Conservation (phyloP, 2,113 vertebrate genomes). For the Piprites chloris region DNA sequence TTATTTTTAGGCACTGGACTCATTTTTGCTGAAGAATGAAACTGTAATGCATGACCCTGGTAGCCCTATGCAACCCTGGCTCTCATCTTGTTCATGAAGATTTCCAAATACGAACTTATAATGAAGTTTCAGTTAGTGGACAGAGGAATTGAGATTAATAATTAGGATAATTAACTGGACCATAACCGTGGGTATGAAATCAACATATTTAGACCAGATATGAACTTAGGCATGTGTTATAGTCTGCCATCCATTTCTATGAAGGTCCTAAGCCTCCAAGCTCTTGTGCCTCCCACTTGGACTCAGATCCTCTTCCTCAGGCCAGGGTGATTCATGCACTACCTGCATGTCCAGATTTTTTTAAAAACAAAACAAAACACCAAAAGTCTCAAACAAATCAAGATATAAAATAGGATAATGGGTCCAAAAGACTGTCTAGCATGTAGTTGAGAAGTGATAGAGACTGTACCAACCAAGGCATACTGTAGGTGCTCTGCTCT, state of each 20-base stretch:
- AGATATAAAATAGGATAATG: neutral
- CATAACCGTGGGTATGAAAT: neutral
- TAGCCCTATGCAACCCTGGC: neutral
- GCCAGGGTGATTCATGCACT: neutral
- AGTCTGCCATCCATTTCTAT: neutral
- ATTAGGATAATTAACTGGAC: neutral
- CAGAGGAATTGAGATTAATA: neutral
- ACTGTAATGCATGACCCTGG: fast-evolving
- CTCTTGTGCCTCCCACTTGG: neutral
- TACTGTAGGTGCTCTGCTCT: fast-evolving
- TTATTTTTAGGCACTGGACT: neutral
- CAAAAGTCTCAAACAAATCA: neutral
- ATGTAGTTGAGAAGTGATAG: neutral
- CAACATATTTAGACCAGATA: neutral
- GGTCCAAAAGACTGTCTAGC: neutral
- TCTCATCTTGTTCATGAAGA: neutral
- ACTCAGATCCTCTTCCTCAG: neutral
- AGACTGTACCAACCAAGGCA: neutral
- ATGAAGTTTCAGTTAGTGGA: neutral
- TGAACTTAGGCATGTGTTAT: neutral
- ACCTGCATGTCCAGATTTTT: neutral
- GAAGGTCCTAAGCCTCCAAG: neutral
- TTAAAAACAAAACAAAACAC: neutral
- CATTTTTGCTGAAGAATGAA: neutral
- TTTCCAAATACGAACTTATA: neutral